Base-by-base conservation (phyloP, 2,113 vertebrate species). In the Actinemys pallida region DNA sequence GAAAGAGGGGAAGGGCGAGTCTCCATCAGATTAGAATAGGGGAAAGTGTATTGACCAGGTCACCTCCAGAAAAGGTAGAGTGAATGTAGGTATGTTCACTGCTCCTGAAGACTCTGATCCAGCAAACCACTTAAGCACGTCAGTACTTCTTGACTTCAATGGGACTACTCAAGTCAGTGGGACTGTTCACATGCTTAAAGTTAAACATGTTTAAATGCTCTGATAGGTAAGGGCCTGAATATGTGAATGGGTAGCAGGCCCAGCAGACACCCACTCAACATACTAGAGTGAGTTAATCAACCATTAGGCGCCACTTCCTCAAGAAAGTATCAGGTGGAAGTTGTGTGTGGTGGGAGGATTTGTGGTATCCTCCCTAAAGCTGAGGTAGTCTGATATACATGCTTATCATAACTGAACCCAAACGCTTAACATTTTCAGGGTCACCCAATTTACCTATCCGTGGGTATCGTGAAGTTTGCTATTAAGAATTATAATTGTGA, bases 141-240 rank as follows among this genome's bases (percentile, higher is more conserved):
- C 42, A 29, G 50, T 29, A 93, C 19, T n/a, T 35, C 25, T 86
- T 87, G 35, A 59, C 83, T 39, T 92, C 75, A 27, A 17, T 50
- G 50, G 88, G 78, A 10, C 35, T 78, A 89, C 35, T 69, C 35
- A 69, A 19, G 14, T 19, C 31, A 69, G 78, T 53, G 88, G 79
- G 29, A 50, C 88, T 86, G 75, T 82, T 85, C 56, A 91, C 52
- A 81, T 22, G 85, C 17, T 10, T 1, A 57, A 47, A 72, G 81
- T 81, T 90, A 81, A 84, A 35, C 65, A 20, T 5, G 25, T 49
- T 86, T 72, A 1, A 3, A 54, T 57, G 10, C 52, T 27, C 6
- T 49, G 83, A 93, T 25, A 81, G 62, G 78, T 88, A 75, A 92
- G 62, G 29, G 35, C 84, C 88, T 79, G 47, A 96, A 91, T 52